Conservation (phyloP, 1,140 invertebrate genomes). For the Linepithema humile region DNA sequence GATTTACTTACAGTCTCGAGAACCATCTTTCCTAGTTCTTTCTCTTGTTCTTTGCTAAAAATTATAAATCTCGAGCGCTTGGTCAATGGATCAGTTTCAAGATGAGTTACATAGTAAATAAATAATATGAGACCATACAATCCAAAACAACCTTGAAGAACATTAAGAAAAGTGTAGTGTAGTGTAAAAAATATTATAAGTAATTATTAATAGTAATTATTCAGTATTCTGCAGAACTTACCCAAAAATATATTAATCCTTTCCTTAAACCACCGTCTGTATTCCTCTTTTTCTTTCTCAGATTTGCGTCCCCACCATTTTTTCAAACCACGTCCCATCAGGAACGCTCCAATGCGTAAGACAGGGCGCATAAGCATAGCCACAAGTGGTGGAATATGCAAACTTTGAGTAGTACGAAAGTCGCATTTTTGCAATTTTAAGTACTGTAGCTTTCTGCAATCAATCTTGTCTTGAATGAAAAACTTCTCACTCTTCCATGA, state of each 20-base stretch:
- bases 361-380: constrained; percentile 76
- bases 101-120: constrained; percentile 83
- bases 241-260: constrained; percentile 69
- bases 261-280: constrained; percentile 70
- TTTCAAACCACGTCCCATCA: constrained; percentile 81
- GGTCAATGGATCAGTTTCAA: constrained; percentile 85
- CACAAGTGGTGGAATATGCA: constrained; percentile 71
- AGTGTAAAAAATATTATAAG: neutral
- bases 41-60: constrained; percentile 83
- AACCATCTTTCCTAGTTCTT: constrained; percentile 76
- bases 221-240: constrained; percentile 33
- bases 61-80: constrained; percentile 85
- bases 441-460: constrained; percentile 9
- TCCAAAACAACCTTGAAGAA: constrained; percentile 71
- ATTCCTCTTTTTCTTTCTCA: constrained; percentile 73
- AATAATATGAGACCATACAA: constrained; percentile 60
- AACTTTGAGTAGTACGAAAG: constrained; percentile 76
- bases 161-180: constrained; percentile 28
- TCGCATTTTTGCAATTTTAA: constrained; percentile 58
- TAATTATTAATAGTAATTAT: neutral
- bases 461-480: neutral
- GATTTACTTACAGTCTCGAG: constrained; percentile 67
- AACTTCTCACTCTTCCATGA: neutral
- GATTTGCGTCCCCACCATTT: constrained; percentile 84
- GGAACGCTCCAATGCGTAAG: constrained; percentile 75